phyloP scores from a whole-genome alignment of 1,140 invertebrate species.

The Neuroterus valhalla region DNA sequence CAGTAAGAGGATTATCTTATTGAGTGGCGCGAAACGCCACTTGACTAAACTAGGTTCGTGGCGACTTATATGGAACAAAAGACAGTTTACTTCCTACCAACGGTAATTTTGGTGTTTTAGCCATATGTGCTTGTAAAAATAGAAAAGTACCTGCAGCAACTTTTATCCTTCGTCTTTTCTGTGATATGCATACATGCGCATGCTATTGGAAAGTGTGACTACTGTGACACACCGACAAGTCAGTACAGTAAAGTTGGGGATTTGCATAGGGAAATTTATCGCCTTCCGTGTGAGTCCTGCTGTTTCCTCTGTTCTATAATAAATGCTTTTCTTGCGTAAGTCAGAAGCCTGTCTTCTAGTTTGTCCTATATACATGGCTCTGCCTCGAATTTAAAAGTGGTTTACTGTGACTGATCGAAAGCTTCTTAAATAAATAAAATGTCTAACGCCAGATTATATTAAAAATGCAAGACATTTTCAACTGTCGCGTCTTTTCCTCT shows the following conservation, averaged over 20 bases:
- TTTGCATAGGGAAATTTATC: slow-evolving; percentile 63
- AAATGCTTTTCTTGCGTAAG: slow-evolving; percentile 59
- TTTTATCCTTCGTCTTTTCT: too few relatives aligned
- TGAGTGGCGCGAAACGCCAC: too few relatives aligned
- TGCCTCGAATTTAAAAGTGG: slow-evolving; percentile 32
- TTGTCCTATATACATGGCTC: slow-evolving; percentile 24
- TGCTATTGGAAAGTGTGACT: too few relatives aligned
- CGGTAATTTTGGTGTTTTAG: too few relatives aligned
- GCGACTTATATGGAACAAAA: too few relatives aligned
- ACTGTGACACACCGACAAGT: slow-evolving; percentile 33
- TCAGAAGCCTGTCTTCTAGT: slow-evolving; percentile 49
- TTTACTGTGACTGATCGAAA: slow-evolving; percentile 44
- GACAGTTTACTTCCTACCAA: too few relatives aligned
- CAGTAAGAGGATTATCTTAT: too few relatives aligned
- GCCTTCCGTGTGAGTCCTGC: slow-evolving; percentile 55
- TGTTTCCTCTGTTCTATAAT: slow-evolving; percentile 58
- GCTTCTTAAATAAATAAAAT: slow-evolving; percentile 59
- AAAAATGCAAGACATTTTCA: slow-evolving; percentile 32
- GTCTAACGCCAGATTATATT: slow-evolving; percentile 39
- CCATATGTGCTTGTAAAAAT: too few relatives aligned
- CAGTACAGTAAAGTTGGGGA: slow-evolving; percentile 42
- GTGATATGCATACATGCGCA: too few relatives aligned
- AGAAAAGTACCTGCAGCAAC: too few relatives aligned
- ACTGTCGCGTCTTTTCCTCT: slow-evolving; percentile 35
- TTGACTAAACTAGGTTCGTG: too few relatives aligned